Evolutionary conservation across 1,140 invertebrate species (phyloP).

Genomic region (Habropoda laboriosa): DNA sequence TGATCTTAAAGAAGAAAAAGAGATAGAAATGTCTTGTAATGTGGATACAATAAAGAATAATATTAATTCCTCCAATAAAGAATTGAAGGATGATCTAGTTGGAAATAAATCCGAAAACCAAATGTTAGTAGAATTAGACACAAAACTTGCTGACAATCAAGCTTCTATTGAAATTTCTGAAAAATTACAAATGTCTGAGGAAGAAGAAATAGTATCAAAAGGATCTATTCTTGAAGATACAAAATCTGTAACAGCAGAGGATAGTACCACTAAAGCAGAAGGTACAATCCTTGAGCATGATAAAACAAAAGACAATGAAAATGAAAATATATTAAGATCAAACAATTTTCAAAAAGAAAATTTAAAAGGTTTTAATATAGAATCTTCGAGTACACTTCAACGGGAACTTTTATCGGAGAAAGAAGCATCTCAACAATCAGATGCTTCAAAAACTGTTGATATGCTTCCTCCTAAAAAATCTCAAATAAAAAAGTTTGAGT

Average conservation of each 20-base stretch:
- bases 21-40: slow-evolving; percentile 65
- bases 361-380: slow-evolving; percentile 11
- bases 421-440: slow-evolving; percentile 12
- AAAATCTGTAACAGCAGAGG: slow-evolving; percentile 4
- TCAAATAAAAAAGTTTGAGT: slow-evolving; percentile 80
- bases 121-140: slow-evolving; percentile 25
- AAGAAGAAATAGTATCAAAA: slow-evolving; percentile 2
- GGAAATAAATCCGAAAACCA: slow-evolving; percentile 28
- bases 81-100: slow-evolving; percentile 36
- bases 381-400: not conserved
- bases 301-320: slow-evolving; percentile 20
- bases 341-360: slow-evolving; percentile 4
- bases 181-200: slow-evolving; percentile 1
- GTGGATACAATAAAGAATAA: slow-evolving; percentile 57
- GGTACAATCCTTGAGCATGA: not conserved
- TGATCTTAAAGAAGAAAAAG: slow-evolving; percentile 47
- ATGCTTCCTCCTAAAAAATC: slow-evolving; percentile 77
- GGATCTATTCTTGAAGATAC: slow-evolving; percentile 1
- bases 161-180: slow-evolving; percentile 5
- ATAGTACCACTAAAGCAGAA: slow-evolving; percentile 13
- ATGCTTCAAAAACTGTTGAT: slow-evolving; percentile 60
- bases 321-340: slow-evolving; percentile 15
- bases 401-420: slow-evolving; percentile 26
- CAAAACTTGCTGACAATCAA: slow-evolving; percentile 32
- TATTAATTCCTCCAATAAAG: slow-evolving; percentile 23